Conservation (phyloP, 2,888 invertebrate genomes). For the Biston betularia region DNA sequence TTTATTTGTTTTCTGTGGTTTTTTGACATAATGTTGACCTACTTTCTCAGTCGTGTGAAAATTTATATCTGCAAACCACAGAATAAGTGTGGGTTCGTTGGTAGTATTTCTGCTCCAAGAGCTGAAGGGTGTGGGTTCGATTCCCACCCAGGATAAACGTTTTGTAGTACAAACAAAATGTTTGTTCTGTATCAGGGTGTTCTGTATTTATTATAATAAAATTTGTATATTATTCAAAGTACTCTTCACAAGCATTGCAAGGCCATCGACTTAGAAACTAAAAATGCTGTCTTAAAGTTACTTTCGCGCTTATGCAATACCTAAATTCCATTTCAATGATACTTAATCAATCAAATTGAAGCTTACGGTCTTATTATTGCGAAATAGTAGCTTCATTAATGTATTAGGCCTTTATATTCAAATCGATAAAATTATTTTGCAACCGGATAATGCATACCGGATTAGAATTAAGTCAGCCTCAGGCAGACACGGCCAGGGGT, state of each 20-base stretch:
- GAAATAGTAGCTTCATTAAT: conserved; percentile 23
- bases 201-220: too few species aligned
- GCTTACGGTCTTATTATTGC: conserved; percentile 23
- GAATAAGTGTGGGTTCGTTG: too few species aligned
- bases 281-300: neutral
- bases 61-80: neutral
- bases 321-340: conserved; percentile 11
- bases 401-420: conserved; percentile 16
- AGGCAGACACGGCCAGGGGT: too few species aligned
- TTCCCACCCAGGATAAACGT: too few species aligned
- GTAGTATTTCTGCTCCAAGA: too few species aligned
- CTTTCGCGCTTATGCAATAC: conserved; percentile 4
- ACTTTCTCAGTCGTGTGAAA: conserved; percentile 12
- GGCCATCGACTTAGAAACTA: neutral
- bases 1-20: conserved; percentile 19
- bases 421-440: conserved; percentile 31
- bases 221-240: too few species aligned
- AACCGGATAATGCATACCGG: conserved; percentile 26
- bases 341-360: conserved; percentile 25
- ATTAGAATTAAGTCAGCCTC: conserved; percentile 16
- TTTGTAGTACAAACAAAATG: too few species aligned
- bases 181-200: too few species aligned
- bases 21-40: conserved; percentile 11
- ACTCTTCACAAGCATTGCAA: neutral
- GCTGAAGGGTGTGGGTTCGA: too few species aligned